Evolutionary conservation across 2,797 vertebrate species (phyloP).

Genomic region (Anas georgica): DNA sequence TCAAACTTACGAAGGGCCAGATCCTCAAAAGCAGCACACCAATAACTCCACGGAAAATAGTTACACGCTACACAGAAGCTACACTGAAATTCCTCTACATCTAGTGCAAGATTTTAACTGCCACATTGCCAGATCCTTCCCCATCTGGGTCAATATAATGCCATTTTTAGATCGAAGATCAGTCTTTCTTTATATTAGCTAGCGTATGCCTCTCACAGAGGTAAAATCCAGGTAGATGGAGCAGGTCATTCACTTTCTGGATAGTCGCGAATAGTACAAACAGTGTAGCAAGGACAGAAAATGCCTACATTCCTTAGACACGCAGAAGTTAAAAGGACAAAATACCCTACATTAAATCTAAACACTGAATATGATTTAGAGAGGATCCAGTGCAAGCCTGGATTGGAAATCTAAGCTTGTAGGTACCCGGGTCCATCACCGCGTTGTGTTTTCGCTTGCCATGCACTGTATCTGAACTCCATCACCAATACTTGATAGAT

Average conservation of each 20-base stretch:
- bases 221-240: background rate
- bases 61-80: fast-evolving
- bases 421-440: background rate
- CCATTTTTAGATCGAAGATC: background rate
- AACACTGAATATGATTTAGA: background rate
- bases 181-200: background rate
- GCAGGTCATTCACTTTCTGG: background rate
- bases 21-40: background rate
- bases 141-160: background rate
- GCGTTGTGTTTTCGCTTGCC: background rate
- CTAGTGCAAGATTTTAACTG: background rate
- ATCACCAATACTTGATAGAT: background rate
- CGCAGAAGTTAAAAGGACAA: background rate
- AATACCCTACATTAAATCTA: background rate
- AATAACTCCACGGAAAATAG: background rate
- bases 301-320: background rate
- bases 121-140: background rate
- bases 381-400: background rate
- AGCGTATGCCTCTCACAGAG: background rate
- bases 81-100: background rate
- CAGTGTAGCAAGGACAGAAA: background rate
- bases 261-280: fast-evolving
- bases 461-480: background rate
- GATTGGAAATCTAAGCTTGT: background rate
- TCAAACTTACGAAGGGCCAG: background rate